Conservation (phyloP, 2,888 invertebrate genomes). For the Luffia ferchaultella region DNA sequence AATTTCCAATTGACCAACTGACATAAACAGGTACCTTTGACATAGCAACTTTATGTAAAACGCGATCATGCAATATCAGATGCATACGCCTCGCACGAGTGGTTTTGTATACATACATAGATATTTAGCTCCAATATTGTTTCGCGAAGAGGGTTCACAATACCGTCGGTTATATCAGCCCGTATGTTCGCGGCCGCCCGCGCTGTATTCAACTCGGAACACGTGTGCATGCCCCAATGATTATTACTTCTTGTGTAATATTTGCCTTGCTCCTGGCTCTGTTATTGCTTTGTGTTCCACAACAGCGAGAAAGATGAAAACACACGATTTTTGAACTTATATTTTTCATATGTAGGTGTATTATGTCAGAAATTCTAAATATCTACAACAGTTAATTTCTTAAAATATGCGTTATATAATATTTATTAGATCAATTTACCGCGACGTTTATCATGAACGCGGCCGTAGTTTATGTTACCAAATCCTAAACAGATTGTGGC, state of each 20-base stretch:
- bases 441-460: background rate
- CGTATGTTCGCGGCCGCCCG: conserved; percentile 21
- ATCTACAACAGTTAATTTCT: too few species aligned
- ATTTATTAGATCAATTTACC: background rate
- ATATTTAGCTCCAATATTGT: conserved; percentile 37
- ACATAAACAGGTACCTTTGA: too few species aligned
- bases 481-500: background rate
- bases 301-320: background rate
- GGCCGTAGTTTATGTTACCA: background rate
- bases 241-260: conserved; percentile 42
- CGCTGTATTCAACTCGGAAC: conserved; percentile 34
- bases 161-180: conserved; percentile 6
- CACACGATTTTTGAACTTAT: background rate
- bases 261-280: conserved; percentile 8
- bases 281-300: background rate
- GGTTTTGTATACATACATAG: background rate
- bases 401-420: too few species aligned
- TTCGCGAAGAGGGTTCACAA: conserved; percentile 23
- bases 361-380: too few species aligned
- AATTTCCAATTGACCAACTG: too few species aligned
- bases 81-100: background rate
- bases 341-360: background rate
- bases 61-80: background rate
- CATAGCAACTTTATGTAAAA: background rate
- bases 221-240: conserved; percentile 48